Evolutionary conservation across 2,888 invertebrate genomes (phyloP).

Genomic region (Tethea ocularis): DNA sequence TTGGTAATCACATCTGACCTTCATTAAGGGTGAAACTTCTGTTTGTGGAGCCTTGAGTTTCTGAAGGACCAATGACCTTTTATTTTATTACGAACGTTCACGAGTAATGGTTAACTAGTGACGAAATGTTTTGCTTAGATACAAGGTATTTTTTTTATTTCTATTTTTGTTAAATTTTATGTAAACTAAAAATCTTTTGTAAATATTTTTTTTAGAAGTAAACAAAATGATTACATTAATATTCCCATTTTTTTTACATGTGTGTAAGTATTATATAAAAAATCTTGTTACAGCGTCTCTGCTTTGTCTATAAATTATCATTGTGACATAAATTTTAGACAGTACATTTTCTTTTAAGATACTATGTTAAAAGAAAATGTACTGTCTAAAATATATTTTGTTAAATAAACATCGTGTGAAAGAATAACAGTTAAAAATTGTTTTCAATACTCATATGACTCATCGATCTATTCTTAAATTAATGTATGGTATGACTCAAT

Average conservation of each 20-base stretch:
- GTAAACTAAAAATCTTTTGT: neutral
- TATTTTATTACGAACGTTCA: slow-evolving; percentile 16
- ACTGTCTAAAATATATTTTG: neutral
- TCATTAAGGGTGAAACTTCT: slow-evolving; percentile 35
- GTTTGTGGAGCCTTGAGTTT: slow-evolving; percentile 15
- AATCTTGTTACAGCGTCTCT: too few species aligned
- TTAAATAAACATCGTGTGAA: neutral
- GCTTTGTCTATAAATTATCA: too few species aligned
- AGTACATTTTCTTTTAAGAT: too few species aligned
- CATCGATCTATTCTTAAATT: neutral
- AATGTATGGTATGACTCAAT: neutral
- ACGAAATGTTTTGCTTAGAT: neutral
- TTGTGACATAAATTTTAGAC: too few species aligned
- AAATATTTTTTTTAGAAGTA: too few species aligned
- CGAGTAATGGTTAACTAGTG: neutral
- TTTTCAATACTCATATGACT: neutral
- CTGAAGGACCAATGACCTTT: slow-evolving; percentile 42
- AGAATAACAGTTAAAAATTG: neutral
- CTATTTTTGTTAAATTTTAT: too few species aligned
- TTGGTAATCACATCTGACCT: slow-evolving; percentile 48
- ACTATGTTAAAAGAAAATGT: too few species aligned
- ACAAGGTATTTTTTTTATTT: too few species aligned
- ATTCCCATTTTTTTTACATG: too few species aligned
- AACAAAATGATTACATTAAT: too few species aligned
- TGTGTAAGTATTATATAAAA: too few species aligned